Percentiles rank a stretch among this genome's conserved stretches.
These are phyloP conservation scores for Timandra comae DNA, from an alignment of 2,888 invertebrate genomes.

Conservation along the genomic window DNA sequence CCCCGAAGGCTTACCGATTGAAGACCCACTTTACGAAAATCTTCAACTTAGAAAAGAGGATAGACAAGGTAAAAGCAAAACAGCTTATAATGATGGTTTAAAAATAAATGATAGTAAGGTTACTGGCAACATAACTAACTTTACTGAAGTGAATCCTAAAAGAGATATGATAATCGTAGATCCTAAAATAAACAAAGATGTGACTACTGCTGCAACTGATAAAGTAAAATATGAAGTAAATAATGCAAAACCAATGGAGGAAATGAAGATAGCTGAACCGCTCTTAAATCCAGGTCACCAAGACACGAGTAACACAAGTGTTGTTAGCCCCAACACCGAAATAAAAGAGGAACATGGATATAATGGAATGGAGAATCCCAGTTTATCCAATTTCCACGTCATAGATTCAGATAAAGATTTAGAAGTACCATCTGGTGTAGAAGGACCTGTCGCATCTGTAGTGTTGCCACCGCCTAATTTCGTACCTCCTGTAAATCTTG, in stretches of 20 bases:
- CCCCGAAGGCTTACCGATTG: conserved; percentile 59
- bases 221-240: too few species aligned
- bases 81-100: conserved; percentile 7
- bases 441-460: conserved; percentile 58
- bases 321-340: too few species aligned
- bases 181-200: too few species aligned
- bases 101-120: background rate
- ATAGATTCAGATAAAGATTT: conserved; percentile 64
- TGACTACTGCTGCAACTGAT: too few species aligned
- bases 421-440: conserved; percentile 62
- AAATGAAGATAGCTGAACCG: too few species aligned
- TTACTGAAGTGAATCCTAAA: too few species aligned
- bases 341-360: too few species aligned
- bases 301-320: too few species aligned
- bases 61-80: conserved; percentile 2
- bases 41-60: conserved; percentile 22
- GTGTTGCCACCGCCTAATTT: conserved; percentile 54
- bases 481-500: conserved; percentile 16
- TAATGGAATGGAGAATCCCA: conserved; percentile 52
- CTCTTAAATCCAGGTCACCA: too few species aligned
- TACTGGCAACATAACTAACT: too few species aligned
- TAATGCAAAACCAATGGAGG: too few species aligned
- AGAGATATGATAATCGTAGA: too few species aligned
- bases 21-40: conserved; percentile 59
- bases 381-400: conserved; percentile 51